Percentiles rank a stretch among this genome's conserved stretches.
phyloP scores from a whole-genome alignment of 2,797 vertebrate genomes.

The Enoplosus armatus region DNA sequence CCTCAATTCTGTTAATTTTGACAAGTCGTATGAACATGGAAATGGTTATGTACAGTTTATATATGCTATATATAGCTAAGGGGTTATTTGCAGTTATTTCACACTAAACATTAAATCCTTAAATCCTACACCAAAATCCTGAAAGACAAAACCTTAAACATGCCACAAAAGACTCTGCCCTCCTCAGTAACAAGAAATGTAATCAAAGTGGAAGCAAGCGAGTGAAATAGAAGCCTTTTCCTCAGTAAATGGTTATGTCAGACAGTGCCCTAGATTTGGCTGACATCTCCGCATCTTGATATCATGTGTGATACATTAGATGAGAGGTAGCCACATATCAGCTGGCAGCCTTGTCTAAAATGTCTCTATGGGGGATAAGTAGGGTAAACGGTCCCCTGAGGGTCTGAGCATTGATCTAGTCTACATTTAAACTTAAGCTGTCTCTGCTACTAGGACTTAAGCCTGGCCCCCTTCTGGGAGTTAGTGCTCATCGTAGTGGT shows the following conservation, averaged over 20 bases:
- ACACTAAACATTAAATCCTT: not conserved
- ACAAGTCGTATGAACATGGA: constrained; percentile 5
- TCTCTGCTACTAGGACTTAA: constrained; percentile 45
- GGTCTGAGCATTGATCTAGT: constrained; percentile 57
- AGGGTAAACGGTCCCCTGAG: constrained; percentile 60
- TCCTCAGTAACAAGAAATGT: not conserved
- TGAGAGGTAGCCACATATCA: constrained; percentile 49
- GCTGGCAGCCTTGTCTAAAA: constrained; percentile 51
- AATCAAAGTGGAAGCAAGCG: constrained; percentile 14
- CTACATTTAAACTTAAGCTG: constrained; percentile 59
- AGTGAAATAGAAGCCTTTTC: constrained; percentile 25
- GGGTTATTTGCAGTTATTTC: not conserved
- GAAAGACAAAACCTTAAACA: not conserved
- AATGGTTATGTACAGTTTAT: not conserved
- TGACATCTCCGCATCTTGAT: constrained; percentile 48
- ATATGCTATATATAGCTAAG: not conserved
- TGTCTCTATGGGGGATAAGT: constrained; percentile 55
- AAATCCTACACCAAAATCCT: not conserved
- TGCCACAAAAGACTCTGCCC: not conserved
- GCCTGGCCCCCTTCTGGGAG: constrained; percentile 53
- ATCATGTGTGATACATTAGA: constrained; percentile 41
- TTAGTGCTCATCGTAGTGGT: constrained; percentile 38
- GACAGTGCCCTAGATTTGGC: constrained; percentile 63
- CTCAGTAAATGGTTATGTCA: constrained; percentile 56
- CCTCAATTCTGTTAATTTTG: constrained; percentile 27